Evolutionary conservation across 1,140 invertebrate species (phyloP).

Genomic region (Drosophila lini): DNA sequence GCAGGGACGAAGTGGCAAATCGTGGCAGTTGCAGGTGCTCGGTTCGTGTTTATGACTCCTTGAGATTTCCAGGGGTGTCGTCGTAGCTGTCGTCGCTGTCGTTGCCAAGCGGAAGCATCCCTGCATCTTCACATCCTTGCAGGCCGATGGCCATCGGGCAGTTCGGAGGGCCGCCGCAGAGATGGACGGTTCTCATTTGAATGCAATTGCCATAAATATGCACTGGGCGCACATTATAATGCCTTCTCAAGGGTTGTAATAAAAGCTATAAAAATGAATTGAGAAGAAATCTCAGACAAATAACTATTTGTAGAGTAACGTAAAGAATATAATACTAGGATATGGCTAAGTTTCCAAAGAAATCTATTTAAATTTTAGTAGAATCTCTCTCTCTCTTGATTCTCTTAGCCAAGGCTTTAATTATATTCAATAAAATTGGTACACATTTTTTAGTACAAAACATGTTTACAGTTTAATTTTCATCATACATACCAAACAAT

Average conservation of each 20-base stretch:
- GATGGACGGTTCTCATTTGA: constrained; percentile 61
- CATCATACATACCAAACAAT: not conserved
- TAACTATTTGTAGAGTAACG: not conserved
- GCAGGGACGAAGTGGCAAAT: constrained; percentile 5
- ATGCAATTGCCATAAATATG: constrained; percentile 69
- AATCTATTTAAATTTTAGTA: not conserved
- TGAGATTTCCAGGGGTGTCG: constrained; percentile 58
- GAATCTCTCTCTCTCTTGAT: too few relatives aligned
- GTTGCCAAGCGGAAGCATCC: constrained; percentile 54
- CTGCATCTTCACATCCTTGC: constrained; percentile 34
- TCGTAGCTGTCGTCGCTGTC: constrained; percentile 39
- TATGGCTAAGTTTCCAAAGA: not conserved
- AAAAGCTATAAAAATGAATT: not conserved
- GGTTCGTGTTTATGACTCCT: constrained; percentile 75
- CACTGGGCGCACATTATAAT: constrained; percentile 14
- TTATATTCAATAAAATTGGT: not conserved
- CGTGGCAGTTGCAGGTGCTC: constrained; percentile 58
- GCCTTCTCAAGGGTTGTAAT: not conserved
- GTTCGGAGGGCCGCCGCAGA: constrained; percentile 9
- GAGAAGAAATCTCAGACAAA: too few relatives aligned
- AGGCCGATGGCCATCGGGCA: constrained; percentile 15
- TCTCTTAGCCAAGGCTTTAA: not conserved
- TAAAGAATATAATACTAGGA: too few relatives aligned
- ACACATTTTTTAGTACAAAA: not conserved
- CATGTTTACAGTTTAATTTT: not conserved